Conservation (phyloP, 2,888 invertebrate genomes). For the Lingula anatina region DNA sequence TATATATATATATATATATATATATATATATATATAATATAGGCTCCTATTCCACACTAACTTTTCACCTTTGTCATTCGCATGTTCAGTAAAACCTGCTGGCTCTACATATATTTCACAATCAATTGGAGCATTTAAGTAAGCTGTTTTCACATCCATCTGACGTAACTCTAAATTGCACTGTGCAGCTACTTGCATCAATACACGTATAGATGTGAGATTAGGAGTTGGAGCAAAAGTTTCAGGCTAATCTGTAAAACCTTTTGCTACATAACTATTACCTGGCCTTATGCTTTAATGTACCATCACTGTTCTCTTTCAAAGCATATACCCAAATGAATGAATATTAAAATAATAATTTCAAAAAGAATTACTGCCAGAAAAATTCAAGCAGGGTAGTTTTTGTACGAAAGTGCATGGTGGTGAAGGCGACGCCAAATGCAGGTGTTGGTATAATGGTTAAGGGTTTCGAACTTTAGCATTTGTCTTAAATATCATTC, state of each 20-base stretch:
- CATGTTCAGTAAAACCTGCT: slow-evolving; percentile 10
- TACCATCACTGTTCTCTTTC: slow-evolving; percentile 10
- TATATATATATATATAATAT: no score
- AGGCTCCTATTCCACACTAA: no score
- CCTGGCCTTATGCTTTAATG: slow-evolving; percentile 12
- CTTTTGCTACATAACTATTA: slow-evolving; percentile 16
- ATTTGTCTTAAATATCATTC: no score
- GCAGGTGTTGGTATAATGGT: no score
- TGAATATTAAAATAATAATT: no score
- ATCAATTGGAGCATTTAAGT: slow-evolving; percentile 15
- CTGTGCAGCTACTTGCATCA: slow-evolving; percentile 16
- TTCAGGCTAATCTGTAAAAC: slow-evolving; percentile 16
- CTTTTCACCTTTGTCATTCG: slow-evolving; percentile 3
- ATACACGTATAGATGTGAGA: slow-evolving; percentile 11
- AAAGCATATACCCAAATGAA: slow-evolving; percentile 13
- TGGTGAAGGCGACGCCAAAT: no score
- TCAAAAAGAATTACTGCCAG: no score
- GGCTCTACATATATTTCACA: slow-evolving; percentile 15
- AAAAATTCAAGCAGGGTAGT: no score
- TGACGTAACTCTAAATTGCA: slow-evolving; percentile 13
- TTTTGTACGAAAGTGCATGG: no score
- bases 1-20: no score
- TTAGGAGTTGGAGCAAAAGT: slow-evolving; percentile 18
- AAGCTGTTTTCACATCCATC: slow-evolving; percentile 16
- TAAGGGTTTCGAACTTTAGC: no score